Conservation (phyloP, 2,888 invertebrate species). For the Gymnoscelis rufifasciata region DNA sequence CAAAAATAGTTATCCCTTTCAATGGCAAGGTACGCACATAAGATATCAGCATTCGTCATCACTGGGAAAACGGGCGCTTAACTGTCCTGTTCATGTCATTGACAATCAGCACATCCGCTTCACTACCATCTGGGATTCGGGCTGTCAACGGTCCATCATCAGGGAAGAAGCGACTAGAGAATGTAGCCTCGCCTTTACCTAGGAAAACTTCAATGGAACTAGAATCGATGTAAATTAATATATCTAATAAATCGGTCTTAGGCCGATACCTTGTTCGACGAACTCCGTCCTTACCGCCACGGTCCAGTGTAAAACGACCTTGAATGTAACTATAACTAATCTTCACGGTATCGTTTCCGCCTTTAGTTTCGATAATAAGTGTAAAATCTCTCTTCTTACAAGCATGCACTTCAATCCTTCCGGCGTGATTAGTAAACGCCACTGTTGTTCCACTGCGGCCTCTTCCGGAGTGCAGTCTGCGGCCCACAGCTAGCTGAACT, state of each 20-base stretch:
- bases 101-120: conserved; percentile 31
- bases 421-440: conserved; percentile 43
- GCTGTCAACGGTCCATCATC: conserved; percentile 31
- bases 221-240: conserved; percentile 49
- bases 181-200: conserved; percentile 52
- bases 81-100: conserved; percentile 40
- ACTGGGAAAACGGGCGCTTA: conserved; percentile 1
- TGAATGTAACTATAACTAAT: conserved; percentile 40
- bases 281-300: conserved; percentile 53
- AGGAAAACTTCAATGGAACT: conserved; percentile 58
- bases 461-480: conserved; percentile 33
- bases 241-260: conserved; percentile 23
- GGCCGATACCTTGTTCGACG: conserved; percentile 55
- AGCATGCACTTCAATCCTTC: conserved; percentile 44
- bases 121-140: conserved; percentile 29
- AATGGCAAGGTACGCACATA: no score
- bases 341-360: conserved; percentile 32
- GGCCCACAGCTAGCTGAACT: conserved; percentile 31
- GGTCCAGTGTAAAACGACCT: conserved; percentile 47
- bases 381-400: conserved; percentile 32
- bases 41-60: no score
- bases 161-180: conserved; percentile 57
- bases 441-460: conserved; percentile 27
- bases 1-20: no score
- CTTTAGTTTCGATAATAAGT: conserved; percentile 41